Percentiles rank a stretch among this genome's conserved stretches.
Conservation (phyloP, 2,113 vertebrate species). For the Oreochromis spilurus region DNA sequence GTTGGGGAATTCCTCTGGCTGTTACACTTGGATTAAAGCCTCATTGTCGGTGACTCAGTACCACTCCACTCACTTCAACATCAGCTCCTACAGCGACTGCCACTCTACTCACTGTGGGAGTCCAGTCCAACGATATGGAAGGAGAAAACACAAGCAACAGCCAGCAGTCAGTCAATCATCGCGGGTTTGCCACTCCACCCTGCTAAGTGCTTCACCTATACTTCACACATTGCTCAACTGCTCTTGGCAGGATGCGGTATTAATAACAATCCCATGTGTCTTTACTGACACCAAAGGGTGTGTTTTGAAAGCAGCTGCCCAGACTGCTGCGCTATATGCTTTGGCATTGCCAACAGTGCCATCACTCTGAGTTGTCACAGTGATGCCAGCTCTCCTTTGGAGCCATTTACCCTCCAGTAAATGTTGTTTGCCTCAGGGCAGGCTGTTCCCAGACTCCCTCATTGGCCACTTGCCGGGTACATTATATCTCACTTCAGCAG, state of each 20-base stretch:
- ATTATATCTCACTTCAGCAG: conserved; percentile 2
- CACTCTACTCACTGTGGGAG: conserved; percentile 9
- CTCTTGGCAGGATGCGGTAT: background rate
- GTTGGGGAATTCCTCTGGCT: conserved; percentile 9
- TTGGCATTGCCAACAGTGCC: background rate
- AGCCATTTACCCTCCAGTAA: background rate
- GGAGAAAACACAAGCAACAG: background rate
- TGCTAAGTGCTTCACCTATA: background rate
- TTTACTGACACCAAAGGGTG: background rate
- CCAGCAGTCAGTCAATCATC: background rate
- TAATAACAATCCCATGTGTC: background rate
- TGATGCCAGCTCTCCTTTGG: conserved; percentile 1
- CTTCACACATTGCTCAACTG: background rate
- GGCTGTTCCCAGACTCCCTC: background rate
- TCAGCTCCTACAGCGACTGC: conserved; percentile 14
- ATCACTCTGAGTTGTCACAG: background rate
- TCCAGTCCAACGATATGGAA: background rate
- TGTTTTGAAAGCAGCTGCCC: background rate
- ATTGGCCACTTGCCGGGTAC: background rate
- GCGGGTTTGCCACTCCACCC: background rate
- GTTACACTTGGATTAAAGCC: conserved; percentile 14
- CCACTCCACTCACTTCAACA: conserved; percentile 31
- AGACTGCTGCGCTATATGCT: background rate
- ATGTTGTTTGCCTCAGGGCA: background rate
- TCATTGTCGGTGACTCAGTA: conserved; percentile 28